Evolutionary conservation across 2,113 vertebrate genomes (phyloP).

Genomic region (Uropsilus gracilis): DNA sequence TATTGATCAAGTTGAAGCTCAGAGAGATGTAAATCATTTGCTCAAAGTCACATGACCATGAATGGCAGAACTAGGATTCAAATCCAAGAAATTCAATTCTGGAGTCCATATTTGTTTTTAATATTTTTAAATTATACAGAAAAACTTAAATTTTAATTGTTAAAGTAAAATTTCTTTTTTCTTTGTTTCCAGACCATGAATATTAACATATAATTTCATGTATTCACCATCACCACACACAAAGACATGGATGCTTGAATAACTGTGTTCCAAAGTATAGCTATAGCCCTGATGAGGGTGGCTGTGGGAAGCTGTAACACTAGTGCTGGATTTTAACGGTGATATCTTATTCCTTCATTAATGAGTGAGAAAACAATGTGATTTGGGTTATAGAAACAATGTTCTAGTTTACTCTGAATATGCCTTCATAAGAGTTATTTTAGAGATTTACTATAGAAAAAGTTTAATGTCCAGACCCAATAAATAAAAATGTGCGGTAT

Average conservation of each 20-base stretch:
- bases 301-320: background rate
- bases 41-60: too few species aligned
- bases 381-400: background rate
- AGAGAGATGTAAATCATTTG: too few species aligned
- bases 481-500: background rate
- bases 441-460: background rate
- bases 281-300: background rate
- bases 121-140: too few species aligned
- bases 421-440: background rate
- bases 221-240: too few species aligned
- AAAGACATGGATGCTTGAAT: slow-evolving; percentile 25
- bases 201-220: too few species aligned
- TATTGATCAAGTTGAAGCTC: too few species aligned
- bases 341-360: background rate
- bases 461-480: background rate
- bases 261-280: background rate
- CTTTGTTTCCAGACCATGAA: too few species aligned
- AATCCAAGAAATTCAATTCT: too few species aligned
- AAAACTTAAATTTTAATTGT: too few species aligned
- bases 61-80: too few species aligned
- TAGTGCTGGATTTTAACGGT: background rate
- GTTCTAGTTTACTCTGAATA: background rate
- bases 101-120: too few species aligned
- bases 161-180: too few species aligned
- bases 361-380: background rate